phyloP scores from a whole-genome alignment of 2,888 invertebrate species.

The Drosophila neonasuta region DNA sequence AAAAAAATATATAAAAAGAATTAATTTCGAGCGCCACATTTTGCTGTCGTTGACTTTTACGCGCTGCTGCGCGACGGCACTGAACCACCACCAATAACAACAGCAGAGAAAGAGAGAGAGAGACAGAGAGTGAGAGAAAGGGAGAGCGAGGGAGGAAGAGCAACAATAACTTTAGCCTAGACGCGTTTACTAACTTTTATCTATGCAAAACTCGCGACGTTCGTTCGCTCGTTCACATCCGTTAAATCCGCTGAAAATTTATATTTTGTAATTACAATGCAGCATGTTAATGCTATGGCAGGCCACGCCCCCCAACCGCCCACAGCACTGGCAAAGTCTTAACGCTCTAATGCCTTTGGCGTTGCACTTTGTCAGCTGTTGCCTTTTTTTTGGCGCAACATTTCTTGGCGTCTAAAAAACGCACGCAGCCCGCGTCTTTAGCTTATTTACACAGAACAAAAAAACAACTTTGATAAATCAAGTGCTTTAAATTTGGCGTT shows the following conservation, averaged over 20 bases:
- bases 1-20: slow-evolving; percentile 25
- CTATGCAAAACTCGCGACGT: slow-evolving; percentile 61
- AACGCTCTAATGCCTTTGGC: slow-evolving; percentile 65
- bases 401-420: slow-evolving; percentile 25
- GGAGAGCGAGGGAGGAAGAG: neutral
- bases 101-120: slow-evolving; percentile 16
- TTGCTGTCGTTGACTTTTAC: slow-evolving; percentile 76
- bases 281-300: slow-evolving; percentile 36
- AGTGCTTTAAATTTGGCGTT: too few relatives aligned
- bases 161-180: slow-evolving; percentile 41
- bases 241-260: slow-evolving; percentile 60
- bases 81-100: slow-evolving; percentile 47
- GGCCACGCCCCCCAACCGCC: slow-evolving; percentile 8
- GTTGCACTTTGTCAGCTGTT: slow-evolving; percentile 47
- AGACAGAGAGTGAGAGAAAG: neutral
- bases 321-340: slow-evolving; percentile 22
- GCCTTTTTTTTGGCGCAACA: neutral
- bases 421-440: slow-evolving; percentile 7
- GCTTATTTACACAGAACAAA: too few relatives aligned
- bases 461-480: too few relatives aligned
- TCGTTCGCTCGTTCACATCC: slow-evolving; percentile 41
- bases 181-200: slow-evolving; percentile 65
- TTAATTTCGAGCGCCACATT: slow-evolving; percentile 68
- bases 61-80: slow-evolving; percentile 65
- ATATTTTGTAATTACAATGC: slow-evolving; percentile 53